Base-by-base conservation (phyloP, 2,888 invertebrate genomes). In the Embidobia sp. region DNA sequence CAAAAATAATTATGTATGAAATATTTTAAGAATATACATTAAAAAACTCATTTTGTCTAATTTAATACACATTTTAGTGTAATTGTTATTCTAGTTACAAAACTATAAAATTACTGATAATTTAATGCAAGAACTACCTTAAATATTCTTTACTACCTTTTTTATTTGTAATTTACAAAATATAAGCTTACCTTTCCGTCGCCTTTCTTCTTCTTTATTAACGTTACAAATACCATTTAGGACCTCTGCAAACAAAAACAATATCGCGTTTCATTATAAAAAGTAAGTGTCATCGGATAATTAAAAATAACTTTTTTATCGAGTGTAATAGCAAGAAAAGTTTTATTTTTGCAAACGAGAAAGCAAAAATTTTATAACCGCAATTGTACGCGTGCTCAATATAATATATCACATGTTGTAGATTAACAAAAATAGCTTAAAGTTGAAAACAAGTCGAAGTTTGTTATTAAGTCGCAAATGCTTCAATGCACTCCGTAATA, bases 161-260 rank as follows among this genome's bases (percentile, higher is more conserved):
- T n/a, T n/a, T n/a, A n/a, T 15, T 6, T 22, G 6, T 6, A 22
- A 22, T 22, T 4, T 22, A 22, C 22, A 6, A 15, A 15, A 35
- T n/a, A n/a, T 27, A 15, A 61, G 19, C 78, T 75, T 86, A 89
- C 89, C 89, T 89, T 89, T 89, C 84, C 89, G 87, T 83, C 89
- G 88, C 81, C 89, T 89, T 55, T 89, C 89, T 66, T 89, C 89
- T 78, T 89, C 89, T 80, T 89, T 89, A 79, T 82, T 86, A 61
- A 88, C 86, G 81, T 89, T 89, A 84, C 89, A 89, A 83, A 89
- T 89, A 78, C 89, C 89, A 78, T 89, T 89, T 67, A 89, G 85
- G 75, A 89, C 89, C 83, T 89, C 89, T 89, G 87, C 31, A 87
- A 89, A 74, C 79, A 86, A 77, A 85, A 81, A 77, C 49, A 59